Evolutionary conservation across 1,140 invertebrate genomes (phyloP).

Genomic region (Laupala kohalensis): DNA sequence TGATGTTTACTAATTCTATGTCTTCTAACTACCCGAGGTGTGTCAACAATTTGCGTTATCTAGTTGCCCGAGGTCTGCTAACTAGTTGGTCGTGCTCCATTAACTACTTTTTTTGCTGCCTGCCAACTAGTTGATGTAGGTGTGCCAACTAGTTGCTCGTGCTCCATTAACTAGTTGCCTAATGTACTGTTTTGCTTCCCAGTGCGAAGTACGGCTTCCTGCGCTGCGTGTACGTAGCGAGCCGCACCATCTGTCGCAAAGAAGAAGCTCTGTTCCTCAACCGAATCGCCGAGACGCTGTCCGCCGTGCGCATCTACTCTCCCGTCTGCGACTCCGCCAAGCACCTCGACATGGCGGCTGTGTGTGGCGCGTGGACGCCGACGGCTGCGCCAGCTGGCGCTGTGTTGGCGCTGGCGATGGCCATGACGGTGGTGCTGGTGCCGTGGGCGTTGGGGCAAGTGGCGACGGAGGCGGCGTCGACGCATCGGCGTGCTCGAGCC

Average conservation of each 20-base stretch:
- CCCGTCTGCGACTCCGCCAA: slow-evolving; percentile 4
- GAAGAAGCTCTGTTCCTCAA: slow-evolving; percentile 22
- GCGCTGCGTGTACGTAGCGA: slow-evolving; percentile 22
- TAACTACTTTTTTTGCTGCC: too few relatives aligned
- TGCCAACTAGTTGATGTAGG: too few relatives aligned
- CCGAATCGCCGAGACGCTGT: slow-evolving; percentile 19
- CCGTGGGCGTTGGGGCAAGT: too few relatives aligned
- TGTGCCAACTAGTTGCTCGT: too few relatives aligned
- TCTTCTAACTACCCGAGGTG: too few relatives aligned
- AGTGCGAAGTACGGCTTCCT: slow-evolving; percentile 26
- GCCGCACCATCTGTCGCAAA: slow-evolving; percentile 22
- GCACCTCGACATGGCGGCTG: too few relatives aligned
- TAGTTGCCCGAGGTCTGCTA: too few relatives aligned
- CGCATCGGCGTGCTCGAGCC: not conserved
- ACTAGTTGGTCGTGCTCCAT: too few relatives aligned
- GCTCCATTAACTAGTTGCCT: too few relatives aligned
- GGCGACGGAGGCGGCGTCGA: not conserved
- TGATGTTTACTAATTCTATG: too few relatives aligned
- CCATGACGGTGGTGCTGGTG: not conserved
- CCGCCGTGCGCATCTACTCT: slow-evolving; percentile 7
- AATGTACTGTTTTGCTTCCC: slow-evolving; percentile 15
- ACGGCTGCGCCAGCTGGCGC: not conserved
- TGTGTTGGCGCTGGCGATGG: not conserved
- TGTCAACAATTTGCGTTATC: too few relatives aligned
- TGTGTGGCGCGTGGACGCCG: not conserved